Evolutionary conservation across 2,888 invertebrate genomes (phyloP).

Genomic region (Hedya salicella): DNA sequence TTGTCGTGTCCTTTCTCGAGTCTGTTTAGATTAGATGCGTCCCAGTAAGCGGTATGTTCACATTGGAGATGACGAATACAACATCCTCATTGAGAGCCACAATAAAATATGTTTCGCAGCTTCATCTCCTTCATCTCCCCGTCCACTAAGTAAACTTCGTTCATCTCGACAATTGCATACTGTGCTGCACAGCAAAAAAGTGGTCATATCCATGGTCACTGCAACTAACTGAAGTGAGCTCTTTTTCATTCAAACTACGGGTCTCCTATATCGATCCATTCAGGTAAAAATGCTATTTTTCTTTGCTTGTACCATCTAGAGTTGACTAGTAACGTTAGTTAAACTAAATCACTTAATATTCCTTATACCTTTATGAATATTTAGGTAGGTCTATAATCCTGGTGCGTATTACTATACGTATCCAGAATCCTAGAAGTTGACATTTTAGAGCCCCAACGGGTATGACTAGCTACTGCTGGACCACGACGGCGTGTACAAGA

Average conservation of each 20-base stretch:
- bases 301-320: neutral
- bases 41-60: constrained; percentile 8
- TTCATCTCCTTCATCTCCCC: constrained; percentile 1
- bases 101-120: neutral
- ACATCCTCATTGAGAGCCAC: neutral
- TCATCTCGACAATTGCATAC: constrained; percentile 8
- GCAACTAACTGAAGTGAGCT: constrained; percentile 3
- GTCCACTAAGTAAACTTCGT: too few species aligned
- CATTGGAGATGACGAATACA: constrained; percentile 1
- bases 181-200: constrained; percentile 14
- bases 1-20: constrained; percentile 17
- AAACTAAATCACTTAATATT: neutral
- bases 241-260: constrained; percentile 6
- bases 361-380: neutral
- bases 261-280: constrained; percentile 14
- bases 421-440: constrained; percentile 7
- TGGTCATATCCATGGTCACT: constrained; percentile 3
- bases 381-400: constrained; percentile 26
- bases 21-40: constrained; percentile 37
- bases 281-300: constrained; percentile 15
- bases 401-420: neutral
- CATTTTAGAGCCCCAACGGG: constrained; percentile 6
- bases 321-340: neutral
- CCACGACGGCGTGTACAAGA: neutral
- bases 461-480: constrained; percentile 11